These are phyloP conservation scores for Sycophaga agraensis DNA, from an alignment of 1,140 invertebrate species.

Conservation along the genomic window DNA sequence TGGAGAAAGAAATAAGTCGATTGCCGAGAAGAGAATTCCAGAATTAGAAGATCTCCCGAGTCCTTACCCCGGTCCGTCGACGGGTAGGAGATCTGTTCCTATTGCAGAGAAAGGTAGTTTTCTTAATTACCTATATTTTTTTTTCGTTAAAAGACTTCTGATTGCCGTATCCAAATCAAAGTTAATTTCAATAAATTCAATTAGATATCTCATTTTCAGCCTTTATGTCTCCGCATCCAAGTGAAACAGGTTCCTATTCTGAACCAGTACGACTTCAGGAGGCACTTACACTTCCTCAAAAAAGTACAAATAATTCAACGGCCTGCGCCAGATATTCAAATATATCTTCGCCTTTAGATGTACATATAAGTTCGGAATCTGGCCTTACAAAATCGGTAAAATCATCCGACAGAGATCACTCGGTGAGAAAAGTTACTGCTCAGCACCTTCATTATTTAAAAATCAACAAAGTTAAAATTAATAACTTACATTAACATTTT, in stretches of 20 bases:
- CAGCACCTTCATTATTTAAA: neutral
- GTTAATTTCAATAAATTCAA: conserved; percentile 1
- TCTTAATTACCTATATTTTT: too few relatives aligned
- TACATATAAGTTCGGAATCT: neutral
- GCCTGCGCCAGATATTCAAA: neutral
- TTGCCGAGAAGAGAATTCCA: conserved; percentile 14
- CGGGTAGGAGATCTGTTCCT: neutral
- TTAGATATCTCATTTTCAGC: neutral
- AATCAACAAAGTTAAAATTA: neutral
- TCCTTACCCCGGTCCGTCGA: neutral
- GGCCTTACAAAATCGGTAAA: neutral
- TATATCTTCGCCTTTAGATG: neutral
- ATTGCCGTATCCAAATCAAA: too few relatives aligned
- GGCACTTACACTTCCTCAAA: neutral
- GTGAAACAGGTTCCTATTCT: neutral
- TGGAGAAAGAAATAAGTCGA: neutral
- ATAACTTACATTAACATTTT: neutral
- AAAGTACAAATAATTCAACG: neutral
- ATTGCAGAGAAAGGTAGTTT: conserved; percentile 21
- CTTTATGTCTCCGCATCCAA: neutral
- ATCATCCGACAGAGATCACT: neutral
- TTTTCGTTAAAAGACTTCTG: too few relatives aligned
- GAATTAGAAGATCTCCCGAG: conserved; percentile 13
- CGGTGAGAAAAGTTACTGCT: conserved; percentile 2
- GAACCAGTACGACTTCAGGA: neutral